Base-by-base conservation (phyloP, 2,113 vertebrate genomes). In the Lota lota region DNA sequence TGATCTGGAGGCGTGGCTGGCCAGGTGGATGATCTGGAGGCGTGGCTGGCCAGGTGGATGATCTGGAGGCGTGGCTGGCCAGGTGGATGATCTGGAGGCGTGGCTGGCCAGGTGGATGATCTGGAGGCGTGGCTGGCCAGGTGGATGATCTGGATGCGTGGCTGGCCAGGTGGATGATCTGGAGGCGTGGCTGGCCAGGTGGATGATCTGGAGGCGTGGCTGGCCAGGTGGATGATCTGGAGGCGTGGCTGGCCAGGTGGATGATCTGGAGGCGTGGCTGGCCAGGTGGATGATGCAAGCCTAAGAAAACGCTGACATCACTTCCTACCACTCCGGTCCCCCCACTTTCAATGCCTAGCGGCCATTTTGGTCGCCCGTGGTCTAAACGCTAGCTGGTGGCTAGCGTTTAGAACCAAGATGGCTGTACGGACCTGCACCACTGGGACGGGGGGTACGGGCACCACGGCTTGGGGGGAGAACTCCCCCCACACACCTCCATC, bases 201-300 rank as follows among this genome's bases (percentile, higher is more conserved):
- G 66, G 74, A 94, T 81, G 66, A 97, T 59, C 0, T 87, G 62
- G 72, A 97, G 87, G n/a, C n/a, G n/a, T n/a, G n/a, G n/a, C n/a
- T n/a, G n/a, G n/a, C n/a, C n/a, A n/a, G n/a, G 87, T 90, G 78
- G 76, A 97, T 90, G 53, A 93, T 60, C 0, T 87, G 62, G 72
- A 97, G 87, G 87, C 12, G 28, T 79, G 14, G 20, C 63, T 7
- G 0, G 90, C 82, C n/a, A 83, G 40, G 18, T 94, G 66, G 74
- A 94, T 81, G 66, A 97, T 59, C n/a, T n/a, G 0, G 54, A 67
- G 2, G 87, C 12, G 28, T 79, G 14, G 20, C 63, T 7, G 0
- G 90, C 82, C n/a, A 83, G 40, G 18, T 94, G 66, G 74, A 94
- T 81, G 66, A 97, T 59, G 40, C 96, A 98, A 69, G 95, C 83